A percentile compares a stretch with the other conserved stretches of the same genome.
Conservation (phyloP, 2,113 vertebrate species). For the Megaceryle torquata region DNA sequence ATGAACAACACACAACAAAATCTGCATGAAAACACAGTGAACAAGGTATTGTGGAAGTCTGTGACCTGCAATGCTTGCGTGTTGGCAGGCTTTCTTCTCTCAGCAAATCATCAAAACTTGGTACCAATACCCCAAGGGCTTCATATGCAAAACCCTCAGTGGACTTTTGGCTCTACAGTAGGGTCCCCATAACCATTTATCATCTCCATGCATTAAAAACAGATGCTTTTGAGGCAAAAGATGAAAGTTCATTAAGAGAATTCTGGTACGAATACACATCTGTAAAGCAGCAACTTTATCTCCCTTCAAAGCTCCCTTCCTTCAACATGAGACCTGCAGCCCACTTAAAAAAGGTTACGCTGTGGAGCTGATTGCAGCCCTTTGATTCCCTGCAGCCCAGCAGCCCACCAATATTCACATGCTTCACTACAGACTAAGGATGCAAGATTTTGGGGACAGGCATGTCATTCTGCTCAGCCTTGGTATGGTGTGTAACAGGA, state of each 20-base stretch:
- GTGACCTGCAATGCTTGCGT: not conserved
- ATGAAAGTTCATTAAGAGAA: conserved; percentile 12
- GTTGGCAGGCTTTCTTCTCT: not conserved
- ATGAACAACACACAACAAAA: not conserved
- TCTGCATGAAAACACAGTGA: not conserved
- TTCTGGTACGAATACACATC: conserved; percentile 5
- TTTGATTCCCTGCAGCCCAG: not conserved
- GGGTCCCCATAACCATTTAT: not conserved
- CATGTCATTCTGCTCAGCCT: not conserved
- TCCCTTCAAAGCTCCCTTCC: conserved; percentile 32
- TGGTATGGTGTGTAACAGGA: not conserved
- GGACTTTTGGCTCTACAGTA: not conserved
- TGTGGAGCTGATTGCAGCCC: not conserved
- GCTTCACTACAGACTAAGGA: not conserved
- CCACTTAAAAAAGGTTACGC: not conserved
- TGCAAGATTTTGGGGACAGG: not conserved
- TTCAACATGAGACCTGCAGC: not conserved
- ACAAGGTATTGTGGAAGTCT: not conserved
- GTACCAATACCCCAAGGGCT: not conserved
- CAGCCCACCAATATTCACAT: not conserved
- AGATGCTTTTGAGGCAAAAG: conserved; percentile 33
- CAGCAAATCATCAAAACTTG: not conserved
- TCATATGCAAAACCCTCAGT: not conserved
- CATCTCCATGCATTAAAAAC: not conserved
- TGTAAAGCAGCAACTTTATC: conserved; percentile 25